Evolutionary conservation across 2,113 vertebrate genomes (phyloP), one percentile per base, ranked within the genome.

Genomic region (Sarotherodon lohbergeri): DNA sequence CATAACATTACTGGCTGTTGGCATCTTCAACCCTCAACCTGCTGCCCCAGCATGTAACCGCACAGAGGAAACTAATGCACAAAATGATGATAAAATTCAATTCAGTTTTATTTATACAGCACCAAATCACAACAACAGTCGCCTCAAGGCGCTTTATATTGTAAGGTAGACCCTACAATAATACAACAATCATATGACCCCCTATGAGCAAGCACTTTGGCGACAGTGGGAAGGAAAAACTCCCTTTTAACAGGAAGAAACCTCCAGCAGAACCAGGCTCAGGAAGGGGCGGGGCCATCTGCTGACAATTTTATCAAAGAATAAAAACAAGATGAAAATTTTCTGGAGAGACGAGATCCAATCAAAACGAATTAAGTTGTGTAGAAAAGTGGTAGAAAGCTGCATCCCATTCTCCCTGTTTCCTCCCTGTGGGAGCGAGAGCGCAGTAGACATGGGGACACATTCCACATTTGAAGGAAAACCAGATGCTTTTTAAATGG

Each of bases 121-220:
- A 36, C 4, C 32, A 1, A 63, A n/a, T 63, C 32, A 63, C 9
- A 63, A 54, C 50, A 54, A 34, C 59, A 63, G 59, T 63, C 3
- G 1, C 1, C 59, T 63, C 32, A 63, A n/a, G 32, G 4, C 0
- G 0, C 32, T 36, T 63, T 63, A 63, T 36, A 0, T 7, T 63
- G 17, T 63, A 63, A 2, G 7, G 9, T 63, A 63, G 17, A 36
- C 32, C 17, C 0, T 63, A 63, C 0, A 6, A 29, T 57, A 57
- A 1, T 17, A 0, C 59, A 63, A 7, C 32, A 63, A 0, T 63
- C 4, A 36, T 1, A 7, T 63, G 32, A 36, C 0, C 3, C 9
- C 2, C 17, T 7, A 0, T 11, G 8, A 32, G 5, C 27, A 17
- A 41, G 57, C 14, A 61, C 27, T 61, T 61, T 61, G 27, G 27